phyloP scores from a whole-genome alignment of 2,797 vertebrate genomes.

The Acestrorhynchus altus region DNA sequence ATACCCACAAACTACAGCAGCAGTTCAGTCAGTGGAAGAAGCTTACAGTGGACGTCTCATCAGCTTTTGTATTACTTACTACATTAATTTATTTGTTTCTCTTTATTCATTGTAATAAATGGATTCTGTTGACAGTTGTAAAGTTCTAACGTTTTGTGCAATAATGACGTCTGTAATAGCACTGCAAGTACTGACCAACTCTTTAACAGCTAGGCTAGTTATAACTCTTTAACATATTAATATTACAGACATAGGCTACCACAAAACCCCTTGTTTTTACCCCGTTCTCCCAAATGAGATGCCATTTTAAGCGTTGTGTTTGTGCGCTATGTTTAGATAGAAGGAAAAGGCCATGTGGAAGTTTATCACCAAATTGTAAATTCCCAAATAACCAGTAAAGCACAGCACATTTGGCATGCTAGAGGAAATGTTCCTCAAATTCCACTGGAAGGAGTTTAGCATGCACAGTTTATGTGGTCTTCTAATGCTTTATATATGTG shows the following conservation, averaged over 20 bases:
- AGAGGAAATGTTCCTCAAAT: background rate
- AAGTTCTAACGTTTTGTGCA: constrained; percentile 1
- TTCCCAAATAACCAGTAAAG: background rate
- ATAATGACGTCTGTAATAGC: background rate
- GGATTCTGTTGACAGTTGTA: background rate
- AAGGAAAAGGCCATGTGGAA: background rate
- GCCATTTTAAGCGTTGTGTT: background rate
- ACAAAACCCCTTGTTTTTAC: background rate
- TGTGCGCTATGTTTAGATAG: background rate
- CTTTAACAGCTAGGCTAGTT: constrained; percentile 18
- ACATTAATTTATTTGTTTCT: constrained; percentile 18
- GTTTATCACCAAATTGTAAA: background rate
- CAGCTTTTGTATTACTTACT: background rate
- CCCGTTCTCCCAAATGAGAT: background rate
- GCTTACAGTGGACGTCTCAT: background rate
- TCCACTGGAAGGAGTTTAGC: background rate
- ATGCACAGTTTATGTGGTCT: constrained; percentile 18
- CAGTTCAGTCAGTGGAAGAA: background rate
- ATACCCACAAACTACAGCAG: background rate
- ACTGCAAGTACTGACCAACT: constrained; percentile 4
- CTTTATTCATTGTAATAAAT: background rate
- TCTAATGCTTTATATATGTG: constrained; percentile 10
- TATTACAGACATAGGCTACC: background rate
- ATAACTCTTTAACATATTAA: background rate
- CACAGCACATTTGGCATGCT: constrained; percentile 10